Evolutionary conservation across 2,888 invertebrate genomes (phyloP).

Genomic region (Ochropleura plecta): DNA sequence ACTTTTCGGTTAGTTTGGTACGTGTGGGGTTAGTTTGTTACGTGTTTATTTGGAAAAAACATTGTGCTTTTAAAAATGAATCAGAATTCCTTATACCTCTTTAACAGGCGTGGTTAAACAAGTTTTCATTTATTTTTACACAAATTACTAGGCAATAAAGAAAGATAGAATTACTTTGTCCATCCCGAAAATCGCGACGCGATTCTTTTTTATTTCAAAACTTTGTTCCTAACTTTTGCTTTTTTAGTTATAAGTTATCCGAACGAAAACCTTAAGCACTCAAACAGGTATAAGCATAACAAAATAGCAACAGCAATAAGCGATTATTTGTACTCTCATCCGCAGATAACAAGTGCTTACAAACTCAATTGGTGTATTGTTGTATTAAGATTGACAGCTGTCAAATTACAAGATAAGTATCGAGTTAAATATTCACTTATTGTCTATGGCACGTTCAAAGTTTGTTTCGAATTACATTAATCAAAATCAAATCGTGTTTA

Average conservation of each 20-base stretch:
- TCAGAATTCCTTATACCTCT: not conserved
- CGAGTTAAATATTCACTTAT: constrained; percentile 64
- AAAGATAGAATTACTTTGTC: not conserved
- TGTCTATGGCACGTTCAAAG: constrained; percentile 42
- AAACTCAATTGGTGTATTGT: constrained; percentile 67
- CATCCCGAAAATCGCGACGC: no score
- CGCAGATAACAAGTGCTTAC: constrained; percentile 63
- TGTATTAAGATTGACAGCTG: constrained; percentile 71
- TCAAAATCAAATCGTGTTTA: constrained; percentile 60
- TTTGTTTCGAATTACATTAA: constrained; percentile 63
- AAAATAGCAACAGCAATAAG: constrained; percentile 40
- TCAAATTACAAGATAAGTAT: constrained; percentile 71
- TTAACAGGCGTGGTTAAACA: not conserved
- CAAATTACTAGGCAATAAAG: not conserved
- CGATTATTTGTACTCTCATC: constrained; percentile 46
- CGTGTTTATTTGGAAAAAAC: constrained; percentile 11
- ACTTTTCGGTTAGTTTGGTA: constrained; percentile 30
- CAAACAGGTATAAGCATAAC: constrained; percentile 8
- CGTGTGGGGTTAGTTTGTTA: constrained; percentile 24
- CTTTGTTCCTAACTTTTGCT: not conserved
- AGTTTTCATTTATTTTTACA: not conserved
- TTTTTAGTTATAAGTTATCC: not conserved
- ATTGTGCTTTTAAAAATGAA: not conserved
- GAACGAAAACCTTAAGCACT: not conserved
- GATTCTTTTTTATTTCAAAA: not conserved